Evolutionary conservation across 2,113 vertebrate species (phyloP).

Genomic region (Brachypteracias leptosomus): DNA sequence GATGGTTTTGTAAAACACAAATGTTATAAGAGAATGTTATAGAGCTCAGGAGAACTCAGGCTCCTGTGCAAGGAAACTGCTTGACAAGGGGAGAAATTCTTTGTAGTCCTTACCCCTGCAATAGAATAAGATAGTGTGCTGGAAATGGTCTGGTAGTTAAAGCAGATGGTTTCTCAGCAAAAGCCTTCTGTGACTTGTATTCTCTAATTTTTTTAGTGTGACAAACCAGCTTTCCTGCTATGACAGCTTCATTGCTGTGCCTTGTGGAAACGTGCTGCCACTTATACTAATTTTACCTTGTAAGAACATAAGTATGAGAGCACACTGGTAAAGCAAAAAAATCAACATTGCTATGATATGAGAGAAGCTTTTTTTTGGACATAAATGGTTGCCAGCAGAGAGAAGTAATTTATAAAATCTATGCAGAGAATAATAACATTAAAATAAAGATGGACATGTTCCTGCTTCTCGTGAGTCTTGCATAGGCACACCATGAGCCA

Average conservation of each 20-base stretch:
- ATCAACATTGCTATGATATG: conserved; percentile 10
- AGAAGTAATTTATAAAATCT: conserved; percentile 9
- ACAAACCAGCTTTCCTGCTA: conserved; percentile 7
- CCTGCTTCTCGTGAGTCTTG: neutral
- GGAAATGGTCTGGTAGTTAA: conserved; percentile 44
- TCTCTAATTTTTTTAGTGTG: conserved; percentile 26
- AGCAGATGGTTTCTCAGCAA: conserved; percentile 51
- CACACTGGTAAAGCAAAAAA: conserved; percentile 17
- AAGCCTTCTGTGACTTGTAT: conserved; percentile 47
- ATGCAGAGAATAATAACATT: neutral
- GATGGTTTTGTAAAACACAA: neutral
- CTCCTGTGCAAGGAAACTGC: neutral
- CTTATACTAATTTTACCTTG: conserved; percentile 47
- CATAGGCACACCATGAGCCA: neutral
- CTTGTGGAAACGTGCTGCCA: conserved; percentile 11
- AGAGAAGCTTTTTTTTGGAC: neutral
- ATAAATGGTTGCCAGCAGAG: neutral
- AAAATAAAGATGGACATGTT: neutral
- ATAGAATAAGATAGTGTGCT: neutral
- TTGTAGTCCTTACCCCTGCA: neutral
- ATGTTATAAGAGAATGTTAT: neutral
- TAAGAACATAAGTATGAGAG: conserved; percentile 11
- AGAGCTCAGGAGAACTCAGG: neutral
- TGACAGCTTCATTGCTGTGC: conserved; percentile 48
- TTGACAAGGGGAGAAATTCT: neutral